Conservation (phyloP, 2,888 invertebrate species). For the Tyria jacobaeae region DNA sequence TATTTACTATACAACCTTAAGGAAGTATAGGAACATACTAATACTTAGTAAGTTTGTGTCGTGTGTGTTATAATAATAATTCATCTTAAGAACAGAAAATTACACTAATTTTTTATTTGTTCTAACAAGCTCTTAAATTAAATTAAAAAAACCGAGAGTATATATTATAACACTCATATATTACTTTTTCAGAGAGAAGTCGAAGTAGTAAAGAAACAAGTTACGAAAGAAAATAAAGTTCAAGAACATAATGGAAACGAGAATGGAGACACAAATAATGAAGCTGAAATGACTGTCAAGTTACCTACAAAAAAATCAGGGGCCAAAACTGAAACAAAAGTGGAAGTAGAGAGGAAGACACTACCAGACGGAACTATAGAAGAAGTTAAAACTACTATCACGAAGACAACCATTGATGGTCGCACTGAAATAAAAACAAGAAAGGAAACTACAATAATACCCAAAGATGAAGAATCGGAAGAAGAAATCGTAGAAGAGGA, state of each 20-base stretch:
- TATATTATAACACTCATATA: conserved; percentile 9
- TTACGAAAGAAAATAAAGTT: conserved; percentile 64
- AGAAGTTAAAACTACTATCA: conserved; percentile 79
- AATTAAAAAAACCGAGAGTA: neutral
- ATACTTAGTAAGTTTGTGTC: conserved; percentile 62
- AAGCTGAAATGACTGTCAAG: conserved; percentile 74
- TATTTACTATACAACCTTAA: conserved; percentile 74
- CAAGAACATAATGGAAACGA: conserved; percentile 71
- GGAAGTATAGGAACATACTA: conserved; percentile 60
- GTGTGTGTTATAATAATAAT: conserved; percentile 26
- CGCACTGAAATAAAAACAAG: conserved; percentile 77
- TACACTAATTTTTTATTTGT: conserved; percentile 21
- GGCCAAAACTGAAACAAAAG: conserved; percentile 79
- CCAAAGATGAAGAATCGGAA: conserved; percentile 71
- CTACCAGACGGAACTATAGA: conserved; percentile 76
- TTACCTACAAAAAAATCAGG: conserved; percentile 75
- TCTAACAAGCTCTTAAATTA: conserved; percentile 20
- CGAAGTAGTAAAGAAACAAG: conserved; percentile 70
- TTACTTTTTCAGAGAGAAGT: conserved; percentile 76
- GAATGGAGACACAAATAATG: conserved; percentile 69
- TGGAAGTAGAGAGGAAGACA: conserved; percentile 74
- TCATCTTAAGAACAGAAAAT: conserved; percentile 35
- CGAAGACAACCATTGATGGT: conserved; percentile 78
- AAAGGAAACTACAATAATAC: conserved; percentile 76
- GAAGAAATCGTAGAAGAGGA: conserved; percentile 68